Evolutionary conservation across 2,797 vertebrate species (phyloP), one percentile per base, ranked within the genome.

Genomic region (Chloroceryle amazona): DNA sequence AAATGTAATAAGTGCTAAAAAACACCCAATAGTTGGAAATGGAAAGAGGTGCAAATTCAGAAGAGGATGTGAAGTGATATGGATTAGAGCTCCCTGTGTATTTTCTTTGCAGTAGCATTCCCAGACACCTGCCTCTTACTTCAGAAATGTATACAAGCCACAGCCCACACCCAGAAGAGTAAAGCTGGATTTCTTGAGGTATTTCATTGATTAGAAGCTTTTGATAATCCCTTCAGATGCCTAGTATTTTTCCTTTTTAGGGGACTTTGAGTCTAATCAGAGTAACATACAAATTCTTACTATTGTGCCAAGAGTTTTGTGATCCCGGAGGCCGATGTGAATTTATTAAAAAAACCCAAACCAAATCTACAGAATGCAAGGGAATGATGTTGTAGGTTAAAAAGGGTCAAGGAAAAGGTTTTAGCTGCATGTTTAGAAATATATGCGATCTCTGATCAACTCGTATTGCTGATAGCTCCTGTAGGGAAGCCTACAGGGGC

Each of bases 101-200:
- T 92, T 95, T 93, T 21, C 44, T 97, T 94, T 94, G 74, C 89
- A 51, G 91, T 81, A 90, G 86, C 82, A 66, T 90, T 95, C 35
- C 29, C 42, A 84, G 70, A 46, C 76, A 90, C 93, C 90, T 95
- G 85, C 49, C 83, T 22, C 21, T 94, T 17, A 65, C 92, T 96
- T 93, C 70, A 95, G 62, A 81, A 86, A 65, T 3, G 13, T 66
- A 89, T 46, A 60, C 58, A 90, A 88, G 39, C n/a, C n/a, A 17
- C 61, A 72, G 26, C 67, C 47, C 20, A 41, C 44, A 81, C 23
- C 33, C 31, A 44, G 73, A 57, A 90, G 66, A 92, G 31, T 47
- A 83, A 88, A 84, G 47, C 49, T 37, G 62, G 46, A 87, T 94
- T 92, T 93, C 31, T 63, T 63, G 17, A 80, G 52, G 17, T 86